Evolutionary conservation across 2,888 invertebrate genomes (phyloP).

Genomic region (Drosophila tanythrix): DNA sequence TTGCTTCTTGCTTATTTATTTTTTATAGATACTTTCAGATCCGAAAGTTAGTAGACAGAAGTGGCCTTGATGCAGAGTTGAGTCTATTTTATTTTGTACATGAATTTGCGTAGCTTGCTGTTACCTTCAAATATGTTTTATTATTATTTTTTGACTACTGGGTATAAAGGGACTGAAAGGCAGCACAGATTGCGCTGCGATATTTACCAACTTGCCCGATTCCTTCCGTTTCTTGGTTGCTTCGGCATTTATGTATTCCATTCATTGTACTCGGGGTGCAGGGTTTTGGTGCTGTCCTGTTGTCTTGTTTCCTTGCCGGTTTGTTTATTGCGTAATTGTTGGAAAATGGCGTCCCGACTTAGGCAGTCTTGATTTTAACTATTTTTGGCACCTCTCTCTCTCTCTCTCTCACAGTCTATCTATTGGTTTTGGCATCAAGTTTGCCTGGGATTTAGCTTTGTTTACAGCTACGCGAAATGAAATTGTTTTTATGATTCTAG

Average conservation of each 20-base stretch:
- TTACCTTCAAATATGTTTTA: conserved; percentile 1
- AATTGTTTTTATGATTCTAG: conserved; percentile 45
- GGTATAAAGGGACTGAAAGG: conserved; percentile 27
- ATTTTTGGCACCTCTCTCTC: conserved; percentile 10
- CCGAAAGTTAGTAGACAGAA: neutral
- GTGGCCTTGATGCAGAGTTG: neutral
- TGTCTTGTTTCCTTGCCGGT: conserved; percentile 14
- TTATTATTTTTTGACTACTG: neutral
- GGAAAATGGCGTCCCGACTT: conserved; percentile 60
- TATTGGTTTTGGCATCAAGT: conserved; percentile 5
- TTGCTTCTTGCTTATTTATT: neutral
- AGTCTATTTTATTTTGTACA: neutral
- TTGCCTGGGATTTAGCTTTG: conserved; percentile 38
- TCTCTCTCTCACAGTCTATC: neutral
- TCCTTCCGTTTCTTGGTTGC: conserved; percentile 42
- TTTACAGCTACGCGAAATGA: conserved; percentile 58
- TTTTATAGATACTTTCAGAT: neutral
- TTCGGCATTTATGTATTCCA: conserved; percentile 56
- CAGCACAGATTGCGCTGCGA: conserved; percentile 41
- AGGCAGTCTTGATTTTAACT: conserved; percentile 47
- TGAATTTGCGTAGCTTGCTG: neutral
- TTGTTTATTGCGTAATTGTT: conserved; percentile 68
- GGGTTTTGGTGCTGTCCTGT: neutral
- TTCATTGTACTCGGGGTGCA: conserved; percentile 42
- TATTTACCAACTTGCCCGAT: conserved; percentile 55